phyloP scores from a whole-genome alignment of 1,140 invertebrate genomes.

The Temnothorax nylanderi region DNA sequence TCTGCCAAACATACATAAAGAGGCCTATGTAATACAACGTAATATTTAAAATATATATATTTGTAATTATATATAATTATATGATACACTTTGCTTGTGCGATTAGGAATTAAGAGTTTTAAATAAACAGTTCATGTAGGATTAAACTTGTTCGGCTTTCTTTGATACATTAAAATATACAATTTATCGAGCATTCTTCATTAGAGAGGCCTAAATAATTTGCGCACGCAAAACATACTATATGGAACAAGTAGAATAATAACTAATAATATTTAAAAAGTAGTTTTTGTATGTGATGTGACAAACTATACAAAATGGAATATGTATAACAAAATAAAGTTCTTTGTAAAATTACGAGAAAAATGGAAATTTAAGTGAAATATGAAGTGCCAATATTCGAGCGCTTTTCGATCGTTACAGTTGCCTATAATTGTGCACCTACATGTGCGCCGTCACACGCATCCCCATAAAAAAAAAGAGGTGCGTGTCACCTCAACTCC shows the following conservation, averaged over 20 bases:
- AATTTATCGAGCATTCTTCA: neutral
- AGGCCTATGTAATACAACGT: neutral
- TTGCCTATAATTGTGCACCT: neutral
- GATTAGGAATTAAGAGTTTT: conserved; percentile 10
- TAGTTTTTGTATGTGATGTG: neutral
- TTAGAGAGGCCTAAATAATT: neutral
- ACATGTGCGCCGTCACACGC: conserved; percentile 36
- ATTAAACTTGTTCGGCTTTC: neutral
- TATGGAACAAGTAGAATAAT: neutral
- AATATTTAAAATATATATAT: conserved; percentile 7
- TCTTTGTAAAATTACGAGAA: neutral
- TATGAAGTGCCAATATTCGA: neutral
- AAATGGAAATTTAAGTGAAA: neutral
- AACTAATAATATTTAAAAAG: conserved; percentile 20
- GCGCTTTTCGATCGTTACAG: neutral
- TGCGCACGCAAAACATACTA: conserved; percentile 5
- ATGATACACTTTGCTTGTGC: neutral
- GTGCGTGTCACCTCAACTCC: conserved; percentile 51
- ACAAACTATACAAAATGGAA: neutral
- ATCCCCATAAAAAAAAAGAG: conserved; percentile 28
- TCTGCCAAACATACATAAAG: conserved; percentile 72
- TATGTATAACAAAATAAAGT: neutral
- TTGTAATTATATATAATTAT: neutral
- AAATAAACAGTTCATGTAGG: neutral
- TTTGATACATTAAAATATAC: neutral